These are phyloP conservation scores for Zygaena filipendulae DNA, from an alignment of 2,888 invertebrate genomes.

Conservation along the genomic window DNA sequence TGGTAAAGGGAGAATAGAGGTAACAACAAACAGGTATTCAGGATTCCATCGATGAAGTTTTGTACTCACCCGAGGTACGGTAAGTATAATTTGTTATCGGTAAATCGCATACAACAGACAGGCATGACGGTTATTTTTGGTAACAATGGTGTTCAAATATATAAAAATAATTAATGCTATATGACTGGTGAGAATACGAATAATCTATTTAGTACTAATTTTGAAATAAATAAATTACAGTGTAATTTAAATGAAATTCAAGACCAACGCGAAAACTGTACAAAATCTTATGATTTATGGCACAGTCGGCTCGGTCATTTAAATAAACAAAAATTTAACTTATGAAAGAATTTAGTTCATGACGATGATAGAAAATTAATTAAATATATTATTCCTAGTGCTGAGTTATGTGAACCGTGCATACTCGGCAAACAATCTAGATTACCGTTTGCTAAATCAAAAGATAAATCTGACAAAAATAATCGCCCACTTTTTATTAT, in stretches of 20 bases:
- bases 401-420: constrained; percentile 2
- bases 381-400: constrained; percentile 1
- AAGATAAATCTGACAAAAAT: not conserved
- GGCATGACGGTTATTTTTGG: not conserved
- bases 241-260: not conserved
- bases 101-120: too few relatives aligned
- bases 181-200: not conserved
- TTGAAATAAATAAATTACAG: not conserved
- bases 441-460: constrained; percentile 1
- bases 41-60: too few relatives aligned
- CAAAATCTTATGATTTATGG: not conserved
- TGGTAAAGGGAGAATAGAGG: too few relatives aligned
- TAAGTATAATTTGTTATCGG: too few relatives aligned
- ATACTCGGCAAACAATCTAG: constrained; percentile 1
- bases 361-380: constrained; percentile 2
- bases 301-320: not conserved
- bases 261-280: too few relatives aligned
- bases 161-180: constrained; percentile 1
- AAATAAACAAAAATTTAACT: constrained; percentile 2
- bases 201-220: not conserved
- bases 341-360: not conserved
- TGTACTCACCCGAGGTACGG: too few relatives aligned
- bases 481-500: not conserved
- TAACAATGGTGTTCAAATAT: constrained; percentile 1
- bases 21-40: too few relatives aligned